Percentiles rank a stretch among this genome's conserved stretches.
These are phyloP conservation scores for Ommatoiulus sabulosus DNA, from an alignment of 2,888 invertebrate species.

Conservation along the genomic window DNA sequence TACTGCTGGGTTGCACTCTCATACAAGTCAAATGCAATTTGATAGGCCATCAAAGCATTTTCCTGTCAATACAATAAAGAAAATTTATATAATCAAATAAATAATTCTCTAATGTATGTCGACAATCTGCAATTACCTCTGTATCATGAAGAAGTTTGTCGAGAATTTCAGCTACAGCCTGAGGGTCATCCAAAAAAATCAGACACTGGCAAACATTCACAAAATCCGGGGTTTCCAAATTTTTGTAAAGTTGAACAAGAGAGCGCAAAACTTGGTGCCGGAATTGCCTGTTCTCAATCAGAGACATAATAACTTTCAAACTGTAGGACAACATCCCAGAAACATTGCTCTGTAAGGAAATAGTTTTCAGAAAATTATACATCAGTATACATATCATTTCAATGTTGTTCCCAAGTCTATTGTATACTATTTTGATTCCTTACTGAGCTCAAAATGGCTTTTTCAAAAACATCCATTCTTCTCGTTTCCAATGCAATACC, in stretches of 20 bases:
- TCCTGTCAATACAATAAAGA: slow-evolving; percentile 69
- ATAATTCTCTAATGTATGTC: background rate
- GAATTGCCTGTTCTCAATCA: slow-evolving; percentile 94
- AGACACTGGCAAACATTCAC: slow-evolving; percentile 99
- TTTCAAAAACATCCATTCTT: slow-evolving; percentile 96
- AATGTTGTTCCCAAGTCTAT: too few species aligned
- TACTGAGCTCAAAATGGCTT: slow-evolving; percentile 86
- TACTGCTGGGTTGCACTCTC: slow-evolving; percentile 99
- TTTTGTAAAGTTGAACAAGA: slow-evolving; percentile 89
- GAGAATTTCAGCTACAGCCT: slow-evolving; percentile 91
- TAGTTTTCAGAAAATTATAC: background rate
- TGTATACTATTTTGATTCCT: slow-evolving; percentile 56
- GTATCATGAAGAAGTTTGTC: slow-evolving; percentile 86
- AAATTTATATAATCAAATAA: background rate
- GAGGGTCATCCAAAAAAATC: slow-evolving; percentile 94
- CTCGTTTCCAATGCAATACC: slow-evolving; percentile 96
- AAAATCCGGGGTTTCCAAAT: slow-evolving; percentile 91
- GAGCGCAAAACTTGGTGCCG: slow-evolving; percentile 90
- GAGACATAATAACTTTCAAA: slow-evolving; percentile 95
- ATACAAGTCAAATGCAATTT: slow-evolving; percentile 98
- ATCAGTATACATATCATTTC: too few species aligned
- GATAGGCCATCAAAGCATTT: slow-evolving; percentile 94
- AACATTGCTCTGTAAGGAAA: slow-evolving; percentile 78
- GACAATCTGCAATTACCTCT: slow-evolving; percentile 68
- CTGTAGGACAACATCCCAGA: slow-evolving; percentile 93